Evolutionary conservation across 2,113 vertebrate species (phyloP).

Genomic region (Gobiocypris rarus): DNA sequence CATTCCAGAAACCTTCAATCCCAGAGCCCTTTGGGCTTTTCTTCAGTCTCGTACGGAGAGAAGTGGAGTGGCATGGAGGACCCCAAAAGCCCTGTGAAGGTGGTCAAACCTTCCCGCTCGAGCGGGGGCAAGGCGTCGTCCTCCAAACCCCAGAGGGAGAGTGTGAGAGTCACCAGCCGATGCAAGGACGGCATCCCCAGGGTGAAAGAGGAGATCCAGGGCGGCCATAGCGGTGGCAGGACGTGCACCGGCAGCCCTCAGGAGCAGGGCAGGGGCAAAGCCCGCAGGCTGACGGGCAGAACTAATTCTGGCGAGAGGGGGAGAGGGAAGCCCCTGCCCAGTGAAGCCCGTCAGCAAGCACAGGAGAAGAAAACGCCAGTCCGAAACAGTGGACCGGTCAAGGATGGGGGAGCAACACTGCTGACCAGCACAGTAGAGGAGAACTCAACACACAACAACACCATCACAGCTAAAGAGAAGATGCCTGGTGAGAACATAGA

Average conservation of each 20-base stretch:
- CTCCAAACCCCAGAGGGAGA: conserved; percentile 74
- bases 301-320: conserved; percentile 70
- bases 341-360: conserved; percentile 29
- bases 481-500: conserved; percentile 57
- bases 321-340: conserved; percentile 41
- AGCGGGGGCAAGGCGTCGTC: conserved; percentile 75
- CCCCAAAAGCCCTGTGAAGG: conserved; percentile 81
- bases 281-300: conserved; percentile 77
- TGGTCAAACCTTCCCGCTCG: conserved; percentile 81
- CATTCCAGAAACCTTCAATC: conserved; percentile 55
- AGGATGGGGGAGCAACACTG: conserved; percentile 3
- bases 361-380: conserved; percentile 41
- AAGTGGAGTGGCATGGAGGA: conserved; percentile 85
- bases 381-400: not conserved
- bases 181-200: conserved; percentile 78
- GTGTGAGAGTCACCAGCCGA: conserved; percentile 73
- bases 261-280: conserved; percentile 81
- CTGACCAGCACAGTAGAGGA: conserved; percentile 48
- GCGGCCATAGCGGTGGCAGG: conserved; percentile 71
- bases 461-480: conserved; percentile 56
- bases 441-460: conserved; percentile 14
- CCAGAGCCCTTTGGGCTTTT: conserved; percentile 51
- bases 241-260: conserved; percentile 70
- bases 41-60: conserved; percentile 64
- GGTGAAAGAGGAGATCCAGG: conserved; percentile 77